Evolutionary conservation across 2,888 invertebrate species (phyloP), one percentile per base, ranked within the genome.

Genomic region (Drosophila vallismaia): DNA sequence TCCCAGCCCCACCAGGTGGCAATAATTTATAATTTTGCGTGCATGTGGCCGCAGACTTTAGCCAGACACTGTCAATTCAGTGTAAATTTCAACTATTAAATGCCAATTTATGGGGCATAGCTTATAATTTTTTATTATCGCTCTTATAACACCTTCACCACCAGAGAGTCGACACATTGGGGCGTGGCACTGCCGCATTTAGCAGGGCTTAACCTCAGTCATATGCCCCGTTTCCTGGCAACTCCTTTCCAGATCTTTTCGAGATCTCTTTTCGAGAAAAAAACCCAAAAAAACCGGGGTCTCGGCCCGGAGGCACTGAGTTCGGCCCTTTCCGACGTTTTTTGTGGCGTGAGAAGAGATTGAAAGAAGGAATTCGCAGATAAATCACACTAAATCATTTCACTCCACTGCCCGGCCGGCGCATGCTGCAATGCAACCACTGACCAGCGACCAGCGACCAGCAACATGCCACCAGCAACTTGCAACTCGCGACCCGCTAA

Each of bases 341-440:
- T 52, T 64, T 78, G 87, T 66, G 88, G 88, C 88, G 88, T 88
- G 88, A 88, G 88, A 88, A 89, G 88, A 88, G 88, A 88, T 88
- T 89, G 85, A 89, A 88, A 81, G 77, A 75, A 83, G 88, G 89
- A 86, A 89, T 86, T 84, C 83, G 77, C 88, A 89, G 88, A 88
- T 88, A 88, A 88, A 88, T 88, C 88, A 88, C 89, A 88, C 87
- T 86, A 89, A 89, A 88, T 89, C 88, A 83, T 83, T 89, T 89
- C 88, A 80, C 86, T 80, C 75, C 71, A 51, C 73, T 63, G 66
- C 64, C 67, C 74, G 58, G 67, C 51, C 57, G 72, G 71, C 79
- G 76, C 86, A 79, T 87, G 86, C 86, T 62, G 76, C 86, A 74
- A 78, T 84, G 85, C 86, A 73, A 9, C 46, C 44, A 38, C 19